phyloP scores from a whole-genome alignment of 2,113 vertebrate species.

The human (Homo sapiens) region GRCh38 chr5:88141001-88141500 shows the following conservation, averaged over 20 bases:
- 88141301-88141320: neutral
- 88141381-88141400: conserved; percentile 52
- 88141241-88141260: conserved; percentile 50
- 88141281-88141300: neutral
- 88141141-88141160: neutral
- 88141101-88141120: neutral
- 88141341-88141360: neutral
- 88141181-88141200: conserved; percentile 49
- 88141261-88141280: neutral
- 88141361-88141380: conserved; percentile 34
- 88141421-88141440: neutral
- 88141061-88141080: neutral
- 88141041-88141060: conserved; percentile 50
- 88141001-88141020: conserved; percentile 55
- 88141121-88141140: neutral
- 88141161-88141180: conserved; percentile 74
- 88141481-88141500: accelerated
- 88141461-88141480: neutral
- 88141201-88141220: neutral
- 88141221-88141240: neutral
- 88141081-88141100: conserved; percentile 38
- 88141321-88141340: neutral
- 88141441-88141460: neutral
- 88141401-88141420: conserved; percentile 57
- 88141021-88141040: conserved; percentile 16